Conservation (phyloP, 2,888 invertebrate species). For the Scrobipalpa costella region DNA sequence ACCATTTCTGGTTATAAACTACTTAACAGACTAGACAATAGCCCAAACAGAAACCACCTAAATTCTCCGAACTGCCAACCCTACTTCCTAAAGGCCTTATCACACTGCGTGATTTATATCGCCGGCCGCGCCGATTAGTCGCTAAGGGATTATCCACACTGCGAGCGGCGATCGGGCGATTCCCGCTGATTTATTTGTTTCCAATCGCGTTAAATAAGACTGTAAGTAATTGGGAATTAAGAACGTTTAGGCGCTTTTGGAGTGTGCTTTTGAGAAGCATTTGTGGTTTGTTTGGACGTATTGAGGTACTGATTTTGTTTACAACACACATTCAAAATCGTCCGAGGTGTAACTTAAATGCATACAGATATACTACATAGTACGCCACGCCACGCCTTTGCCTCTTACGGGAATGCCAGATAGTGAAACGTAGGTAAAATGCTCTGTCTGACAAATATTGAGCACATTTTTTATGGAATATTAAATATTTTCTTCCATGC, state of each 20-base stretch:
- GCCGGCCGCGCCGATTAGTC: slow-evolving; percentile 27
- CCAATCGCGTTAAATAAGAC: slow-evolving; percentile 12
- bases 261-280: not conserved
- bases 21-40: not conserved
- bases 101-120: slow-evolving; percentile 38
- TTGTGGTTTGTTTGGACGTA: not conserved
- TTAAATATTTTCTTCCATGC: too few species aligned
- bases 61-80: slow-evolving; percentile 16
- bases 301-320: too few species aligned
- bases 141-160: slow-evolving; percentile 26
- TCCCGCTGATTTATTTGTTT: slow-evolving; percentile 20
- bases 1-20: not conserved
- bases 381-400: too few species aligned
- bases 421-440: too few species aligned
- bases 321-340: too few species aligned
- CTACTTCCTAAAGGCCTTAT: slow-evolving; percentile 34
- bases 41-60: not conserved
- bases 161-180: slow-evolving; percentile 11
- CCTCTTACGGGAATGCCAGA: too few species aligned
- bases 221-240: slow-evolving; percentile 21
- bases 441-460: too few species aligned
- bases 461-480: too few species aligned
- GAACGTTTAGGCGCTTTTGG: not conserved
- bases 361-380: too few species aligned
- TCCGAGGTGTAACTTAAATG: too few species aligned